Evolutionary conservation across 2,797 vertebrate genomes (phyloP).

Genomic region (Sebastes diaconus): DNA sequence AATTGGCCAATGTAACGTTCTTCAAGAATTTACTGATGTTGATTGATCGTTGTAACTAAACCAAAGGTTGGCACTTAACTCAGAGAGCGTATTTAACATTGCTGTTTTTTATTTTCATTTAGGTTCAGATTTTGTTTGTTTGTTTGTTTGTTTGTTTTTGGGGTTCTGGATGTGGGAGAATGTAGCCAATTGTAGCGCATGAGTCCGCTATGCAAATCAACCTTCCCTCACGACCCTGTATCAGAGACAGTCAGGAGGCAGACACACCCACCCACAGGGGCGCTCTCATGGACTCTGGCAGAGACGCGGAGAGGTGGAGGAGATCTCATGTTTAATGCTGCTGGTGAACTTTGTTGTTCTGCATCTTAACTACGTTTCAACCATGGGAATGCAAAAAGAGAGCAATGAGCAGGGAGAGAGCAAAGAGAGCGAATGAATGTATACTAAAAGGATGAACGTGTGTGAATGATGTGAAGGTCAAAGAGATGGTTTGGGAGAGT

Average conservation of each 20-base stretch:
- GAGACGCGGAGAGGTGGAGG: constrained; percentile 41
- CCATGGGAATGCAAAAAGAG: constrained; percentile 61
- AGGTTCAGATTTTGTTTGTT: constrained; percentile 48
- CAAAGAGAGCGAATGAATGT: constrained; percentile 66
- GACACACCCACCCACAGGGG: constrained; percentile 67
- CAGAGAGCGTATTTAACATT: constrained; percentile 66
- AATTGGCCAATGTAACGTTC: constrained; percentile 67
- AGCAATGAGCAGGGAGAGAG: constrained; percentile 34
- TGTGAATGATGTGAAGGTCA: constrained; percentile 25
- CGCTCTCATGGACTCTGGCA: constrained; percentile 60
- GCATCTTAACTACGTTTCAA: constrained; percentile 63
- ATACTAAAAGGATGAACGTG: constrained; percentile 54
- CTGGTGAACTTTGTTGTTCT: constrained; percentile 74
- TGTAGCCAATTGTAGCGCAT: constrained; percentile 86
- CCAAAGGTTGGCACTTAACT: constrained; percentile 86
- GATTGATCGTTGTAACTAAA: constrained; percentile 78
- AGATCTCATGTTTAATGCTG: constrained; percentile 69
- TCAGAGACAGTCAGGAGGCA: constrained; percentile 80
- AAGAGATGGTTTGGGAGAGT: constrained; percentile 16
- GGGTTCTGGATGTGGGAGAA: constrained; percentile 81
- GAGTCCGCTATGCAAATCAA: constrained; percentile 87
- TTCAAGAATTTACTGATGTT: constrained; percentile 58
- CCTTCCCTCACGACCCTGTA: constrained; percentile 81
- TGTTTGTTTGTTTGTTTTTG: constrained; percentile 30
- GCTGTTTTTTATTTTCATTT: constrained; percentile 57